phyloP scores from a whole-genome alignment of 2,888 invertebrate genomes.

The Ypsolopha scabrella region DNA sequence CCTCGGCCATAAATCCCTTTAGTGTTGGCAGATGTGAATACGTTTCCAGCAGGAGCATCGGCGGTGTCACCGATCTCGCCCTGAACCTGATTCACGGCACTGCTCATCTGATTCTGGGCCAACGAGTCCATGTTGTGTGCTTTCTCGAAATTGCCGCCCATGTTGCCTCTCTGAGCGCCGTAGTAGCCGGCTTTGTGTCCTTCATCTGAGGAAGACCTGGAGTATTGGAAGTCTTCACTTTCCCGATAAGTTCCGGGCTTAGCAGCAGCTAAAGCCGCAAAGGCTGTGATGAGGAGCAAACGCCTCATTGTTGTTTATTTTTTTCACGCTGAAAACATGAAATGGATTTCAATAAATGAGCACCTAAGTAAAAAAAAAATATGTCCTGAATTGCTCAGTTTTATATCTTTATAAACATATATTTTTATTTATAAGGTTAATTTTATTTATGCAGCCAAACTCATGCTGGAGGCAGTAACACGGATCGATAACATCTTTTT shows the following conservation, averaged over 20 bases:
- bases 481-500: too few relatives aligned
- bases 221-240: slow-evolving; percentile 60
- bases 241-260: slow-evolving; percentile 55
- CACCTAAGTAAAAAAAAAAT: too few relatives aligned
- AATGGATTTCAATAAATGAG: neutral
- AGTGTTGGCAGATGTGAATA: slow-evolving; percentile 52
- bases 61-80: slow-evolving; percentile 54
- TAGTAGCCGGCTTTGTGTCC: slow-evolving; percentile 56
- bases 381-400: too few relatives aligned
- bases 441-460: too few relatives aligned
- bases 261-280: slow-evolving; percentile 36
- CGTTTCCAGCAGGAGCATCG: slow-evolving; percentile 42
- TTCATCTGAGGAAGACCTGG: slow-evolving; percentile 59
- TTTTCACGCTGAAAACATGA: slow-evolving; percentile 3
- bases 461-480: too few relatives aligned
- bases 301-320: slow-evolving; percentile 29
- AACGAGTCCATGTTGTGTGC: slow-evolving; percentile 61
- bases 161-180: slow-evolving; percentile 61
- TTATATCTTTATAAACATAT: too few relatives aligned
- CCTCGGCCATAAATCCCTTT: slow-evolving; percentile 47
- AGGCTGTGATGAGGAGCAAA: slow-evolving; percentile 32
- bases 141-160: slow-evolving; percentile 62
- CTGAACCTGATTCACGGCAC: slow-evolving; percentile 46
- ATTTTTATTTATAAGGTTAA: too few relatives aligned
- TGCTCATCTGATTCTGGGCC: slow-evolving; percentile 61